phyloP scores from a whole-genome alignment of 2,113 vertebrate species.

The Pica pica region DNA sequence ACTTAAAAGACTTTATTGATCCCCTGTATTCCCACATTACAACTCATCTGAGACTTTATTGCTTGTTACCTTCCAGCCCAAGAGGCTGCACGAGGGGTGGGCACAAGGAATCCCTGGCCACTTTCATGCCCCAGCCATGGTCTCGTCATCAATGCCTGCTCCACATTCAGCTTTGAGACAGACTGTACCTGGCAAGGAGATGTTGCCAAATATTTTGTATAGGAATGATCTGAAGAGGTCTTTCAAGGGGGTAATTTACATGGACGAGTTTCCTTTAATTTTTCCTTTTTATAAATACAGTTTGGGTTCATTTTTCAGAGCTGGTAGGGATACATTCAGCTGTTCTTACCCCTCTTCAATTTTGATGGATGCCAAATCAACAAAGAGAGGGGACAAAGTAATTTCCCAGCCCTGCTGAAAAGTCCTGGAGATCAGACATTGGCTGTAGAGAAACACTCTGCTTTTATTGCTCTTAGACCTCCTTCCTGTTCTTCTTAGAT shows the following conservation, averaged over 20 bases:
- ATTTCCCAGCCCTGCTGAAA: background rate
- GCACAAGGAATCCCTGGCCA: background rate
- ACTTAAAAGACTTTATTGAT: background rate
- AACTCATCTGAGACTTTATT: background rate
- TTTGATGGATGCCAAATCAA: background rate
- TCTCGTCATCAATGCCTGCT: background rate
- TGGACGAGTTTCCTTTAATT: background rate
- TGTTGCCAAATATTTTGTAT: background rate
- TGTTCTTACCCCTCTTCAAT: background rate
- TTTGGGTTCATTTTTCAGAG: background rate
- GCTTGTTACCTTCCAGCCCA: background rate
- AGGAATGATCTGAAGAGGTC: background rate
- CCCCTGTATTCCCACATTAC: background rate
- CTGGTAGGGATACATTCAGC: background rate
- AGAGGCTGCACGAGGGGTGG: rapidly evolving
- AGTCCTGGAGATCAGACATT: background rate
- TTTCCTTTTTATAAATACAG: background rate
- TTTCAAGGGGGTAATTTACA: background rate
- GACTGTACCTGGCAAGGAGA: background rate
- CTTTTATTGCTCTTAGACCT: background rate
- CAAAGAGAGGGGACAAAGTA: background rate
- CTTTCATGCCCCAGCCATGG: rapidly evolving
- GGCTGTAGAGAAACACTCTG: background rate
- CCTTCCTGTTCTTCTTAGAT: background rate
- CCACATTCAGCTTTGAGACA: background rate